Conservation (phyloP, 2,888 invertebrate species). For the Macrosiphum euphorbiae region DNA sequence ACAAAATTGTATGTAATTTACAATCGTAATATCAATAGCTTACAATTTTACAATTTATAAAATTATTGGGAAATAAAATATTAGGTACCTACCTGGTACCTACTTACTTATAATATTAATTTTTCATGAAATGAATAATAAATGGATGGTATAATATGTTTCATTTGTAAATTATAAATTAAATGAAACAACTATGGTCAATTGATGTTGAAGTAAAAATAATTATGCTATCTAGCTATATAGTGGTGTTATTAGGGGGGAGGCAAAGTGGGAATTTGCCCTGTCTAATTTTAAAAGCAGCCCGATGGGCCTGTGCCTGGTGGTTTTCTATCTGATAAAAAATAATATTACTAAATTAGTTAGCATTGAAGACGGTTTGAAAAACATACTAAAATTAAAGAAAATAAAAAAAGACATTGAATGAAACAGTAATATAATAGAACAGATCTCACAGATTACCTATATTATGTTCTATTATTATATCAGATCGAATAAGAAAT, state of each 20-base stretch:
- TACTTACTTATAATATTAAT: too few species aligned
- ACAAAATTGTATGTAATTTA: too few species aligned
- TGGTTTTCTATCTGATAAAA: background rate
- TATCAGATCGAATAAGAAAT: too few species aligned
- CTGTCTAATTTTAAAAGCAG: too few species aligned
- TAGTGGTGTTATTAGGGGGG: background rate
- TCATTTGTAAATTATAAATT: background rate
- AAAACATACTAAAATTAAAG: background rate
- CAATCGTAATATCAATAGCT: too few species aligned
- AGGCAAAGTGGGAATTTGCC: too few species aligned
- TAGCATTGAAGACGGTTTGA: background rate
- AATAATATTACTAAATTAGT: background rate
- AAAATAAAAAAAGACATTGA: background rate
- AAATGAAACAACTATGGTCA: background rate
- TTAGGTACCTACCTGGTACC: too few species aligned
- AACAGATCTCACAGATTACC: background rate
- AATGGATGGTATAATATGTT: background rate
- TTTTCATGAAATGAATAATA: too few species aligned
- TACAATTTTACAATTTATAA: too few species aligned
- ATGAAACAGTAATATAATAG: background rate
- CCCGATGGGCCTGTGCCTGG: too few species aligned
- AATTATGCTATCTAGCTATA: background rate
- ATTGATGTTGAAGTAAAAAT: background rate
- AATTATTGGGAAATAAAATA: too few species aligned
- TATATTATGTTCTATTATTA: too few species aligned